Percentiles rank a stretch among this genome's conserved stretches.
These are phyloP conservation scores for Lasioglossum lativentre DNA, from an alignment of 2,888 invertebrate species.

Conservation along the genomic window DNA sequence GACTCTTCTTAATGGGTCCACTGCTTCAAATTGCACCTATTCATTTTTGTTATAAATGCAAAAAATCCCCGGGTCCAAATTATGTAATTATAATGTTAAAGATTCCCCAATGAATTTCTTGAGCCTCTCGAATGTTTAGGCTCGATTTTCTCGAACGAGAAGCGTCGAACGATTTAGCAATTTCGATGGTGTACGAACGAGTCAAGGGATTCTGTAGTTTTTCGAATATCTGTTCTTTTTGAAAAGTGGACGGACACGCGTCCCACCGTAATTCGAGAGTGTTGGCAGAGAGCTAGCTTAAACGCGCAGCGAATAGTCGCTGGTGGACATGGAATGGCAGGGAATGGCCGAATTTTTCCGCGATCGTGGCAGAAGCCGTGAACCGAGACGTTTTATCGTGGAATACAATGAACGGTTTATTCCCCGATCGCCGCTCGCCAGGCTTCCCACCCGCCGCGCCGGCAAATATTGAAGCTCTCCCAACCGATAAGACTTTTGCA, in stretches of 20 bases:
- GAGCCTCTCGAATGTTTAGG: too few species aligned
- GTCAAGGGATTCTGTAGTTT: not conserved
- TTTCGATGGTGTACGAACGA: too few species aligned
- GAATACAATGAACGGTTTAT: conserved; percentile 53
- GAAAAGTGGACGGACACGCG: not conserved
- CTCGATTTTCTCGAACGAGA: too few species aligned
- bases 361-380: conserved; percentile 36
- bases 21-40: too few species aligned
- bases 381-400: conserved; percentile 54
- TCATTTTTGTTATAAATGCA: too few species aligned
- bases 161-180: too few species aligned
- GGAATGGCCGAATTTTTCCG: conserved; percentile 42
- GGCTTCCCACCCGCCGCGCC: conserved; percentile 34
- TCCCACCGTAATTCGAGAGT: not conserved
- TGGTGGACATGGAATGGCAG: not conserved
- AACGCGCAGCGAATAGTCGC: not conserved
- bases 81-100: too few species aligned
- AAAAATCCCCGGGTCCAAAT: too few species aligned
- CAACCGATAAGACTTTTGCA: conserved; percentile 58
- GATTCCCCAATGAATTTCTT: too few species aligned
- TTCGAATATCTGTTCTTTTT: not conserved
- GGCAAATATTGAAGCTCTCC: conserved; percentile 59
- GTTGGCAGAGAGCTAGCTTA: not conserved
- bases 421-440: conserved; percentile 35
- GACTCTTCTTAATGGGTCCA: too few species aligned